Evolutionary conservation across 2,797 vertebrate species (phyloP), one percentile per base, ranked within the genome.

Genomic region (Manis javanica): DNA sequence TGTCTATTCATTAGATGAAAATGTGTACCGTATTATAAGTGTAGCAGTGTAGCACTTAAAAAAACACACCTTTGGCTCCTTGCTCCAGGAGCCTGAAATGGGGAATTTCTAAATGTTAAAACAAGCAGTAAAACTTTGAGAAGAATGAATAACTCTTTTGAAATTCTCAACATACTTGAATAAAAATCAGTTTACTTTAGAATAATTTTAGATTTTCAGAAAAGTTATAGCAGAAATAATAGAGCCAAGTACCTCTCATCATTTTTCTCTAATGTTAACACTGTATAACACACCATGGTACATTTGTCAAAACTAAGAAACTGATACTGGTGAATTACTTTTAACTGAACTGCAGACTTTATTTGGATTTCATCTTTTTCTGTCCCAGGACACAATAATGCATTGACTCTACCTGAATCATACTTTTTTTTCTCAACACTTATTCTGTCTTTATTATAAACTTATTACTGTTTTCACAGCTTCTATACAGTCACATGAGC

Each of bases 151-250:
- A 68, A 78, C 29, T 64, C 49, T 84, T 91, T 72, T 77, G 0
- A 57, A 90, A 95, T 84, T 55, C 8, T 86, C 93, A 79, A 87
- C 26, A 79, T 29, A 79, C 0, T 21, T 63, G 68, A 39, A 87
- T 89, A 88, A 81, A 82, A 95, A 72, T 55, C 37, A 82, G 7
- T 18, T 64, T 90, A 90, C 59, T 93, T 81, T 59, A 64, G 16
- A 92, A 26, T 51, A 92, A 83, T 83, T 92, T 87, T 57, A 85
- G 57, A 85, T 90, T 88, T 88, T 64, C 55, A 89, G 46, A 83
- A 66, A 81, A 83, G 31, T 72, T 49, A 96, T 34, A 66, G 79
- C 57, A 18, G 24, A 68, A 81, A 75, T 53, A 75, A 53, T 1
- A 68, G 39, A 68, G 31, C 16, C 2, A 84, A 55, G 71, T 7